A percentile compares a stretch with the other conserved stretches of the same genome.
phyloP scores from a whole-genome alignment of 2,888 invertebrate species.

The Stenotaenia linearis region DNA sequence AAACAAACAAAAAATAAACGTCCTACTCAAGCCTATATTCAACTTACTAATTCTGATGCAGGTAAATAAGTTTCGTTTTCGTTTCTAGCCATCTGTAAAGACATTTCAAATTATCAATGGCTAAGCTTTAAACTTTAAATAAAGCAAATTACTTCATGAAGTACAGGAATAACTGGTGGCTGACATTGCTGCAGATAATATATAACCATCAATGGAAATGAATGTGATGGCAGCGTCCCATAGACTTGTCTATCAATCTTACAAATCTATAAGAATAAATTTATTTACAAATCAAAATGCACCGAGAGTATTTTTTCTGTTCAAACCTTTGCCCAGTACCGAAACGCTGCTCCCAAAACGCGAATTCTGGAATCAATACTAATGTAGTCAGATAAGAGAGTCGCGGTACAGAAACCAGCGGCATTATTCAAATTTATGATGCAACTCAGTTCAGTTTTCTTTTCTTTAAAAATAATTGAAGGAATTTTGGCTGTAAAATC shows the following conservation, averaged over 20 bases:
- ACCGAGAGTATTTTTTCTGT: background rate
- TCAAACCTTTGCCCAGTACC: constrained; percentile 50
- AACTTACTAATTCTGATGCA: background rate
- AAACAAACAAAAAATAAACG: background rate
- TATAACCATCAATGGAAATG: constrained; percentile 51
- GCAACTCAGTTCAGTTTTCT: constrained; percentile 41
- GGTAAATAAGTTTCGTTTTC: constrained; percentile 30
- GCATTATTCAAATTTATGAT: constrained; percentile 46
- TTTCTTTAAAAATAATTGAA: constrained; percentile 44
- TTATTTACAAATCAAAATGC: background rate
- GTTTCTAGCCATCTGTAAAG: background rate
- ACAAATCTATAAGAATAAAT: constrained; percentile 45
- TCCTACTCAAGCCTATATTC: background rate
- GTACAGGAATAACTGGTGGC: constrained; percentile 51
- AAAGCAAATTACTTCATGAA: constrained; percentile 37
- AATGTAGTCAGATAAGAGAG: constrained; percentile 43
- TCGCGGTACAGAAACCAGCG: constrained; percentile 41
- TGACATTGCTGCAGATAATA: constrained; percentile 51
- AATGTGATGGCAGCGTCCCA: constrained; percentile 52
- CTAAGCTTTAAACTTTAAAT: background rate
- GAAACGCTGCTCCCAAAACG: constrained; percentile 42
- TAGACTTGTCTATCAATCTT: constrained; percentile 49
- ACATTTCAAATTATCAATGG: background rate
- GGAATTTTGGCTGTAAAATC: constrained; percentile 48
- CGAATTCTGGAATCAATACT: constrained; percentile 43